Evolutionary conservation across 2,888 invertebrate species (phyloP).

Genomic region (Stenodema calcarata): DNA sequence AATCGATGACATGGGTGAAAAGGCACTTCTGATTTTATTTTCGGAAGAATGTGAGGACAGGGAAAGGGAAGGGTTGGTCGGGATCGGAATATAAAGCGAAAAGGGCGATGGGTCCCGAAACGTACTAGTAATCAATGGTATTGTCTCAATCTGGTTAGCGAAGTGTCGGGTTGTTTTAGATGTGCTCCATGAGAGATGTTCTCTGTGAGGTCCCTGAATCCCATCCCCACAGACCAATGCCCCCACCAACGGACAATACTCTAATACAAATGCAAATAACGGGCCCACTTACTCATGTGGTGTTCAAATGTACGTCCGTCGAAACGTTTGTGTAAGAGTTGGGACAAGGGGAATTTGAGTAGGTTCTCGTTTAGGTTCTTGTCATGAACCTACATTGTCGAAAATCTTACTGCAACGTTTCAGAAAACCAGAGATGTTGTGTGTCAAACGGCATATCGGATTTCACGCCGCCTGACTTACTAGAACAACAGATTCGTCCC

Average conservation of each 20-base stretch:
- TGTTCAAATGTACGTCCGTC: not conserved
- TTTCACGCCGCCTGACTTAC: too few species aligned
- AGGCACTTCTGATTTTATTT: too few species aligned
- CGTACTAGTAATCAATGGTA: conserved; percentile 17
- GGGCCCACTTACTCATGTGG: not conserved
- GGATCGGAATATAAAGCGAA: not conserved
- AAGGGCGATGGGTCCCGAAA: not conserved
- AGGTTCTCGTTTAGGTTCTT: too few species aligned
- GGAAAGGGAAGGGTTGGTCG: not conserved
- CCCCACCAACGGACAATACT: conserved; percentile 3
- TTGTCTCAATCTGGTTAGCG: conserved; percentile 18
- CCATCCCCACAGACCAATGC: too few species aligned
- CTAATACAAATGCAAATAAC: conserved; percentile 28
- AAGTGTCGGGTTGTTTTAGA: conserved; percentile 28
- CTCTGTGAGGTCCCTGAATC: not conserved
- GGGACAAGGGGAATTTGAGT: not conserved
- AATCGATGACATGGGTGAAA: too few species aligned
- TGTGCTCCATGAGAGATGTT: not conserved
- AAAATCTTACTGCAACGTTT: too few species aligned
- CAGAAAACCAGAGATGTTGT: too few species aligned
- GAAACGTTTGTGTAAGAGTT: not conserved
- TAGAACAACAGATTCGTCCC: too few species aligned
- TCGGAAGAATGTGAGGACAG: not conserved
- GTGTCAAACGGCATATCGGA: too few species aligned
- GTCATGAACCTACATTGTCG: too few species aligned